Base-by-base conservation (phyloP, 2,797 vertebrate genomes). In the Semaprochilodus insignis region DNA sequence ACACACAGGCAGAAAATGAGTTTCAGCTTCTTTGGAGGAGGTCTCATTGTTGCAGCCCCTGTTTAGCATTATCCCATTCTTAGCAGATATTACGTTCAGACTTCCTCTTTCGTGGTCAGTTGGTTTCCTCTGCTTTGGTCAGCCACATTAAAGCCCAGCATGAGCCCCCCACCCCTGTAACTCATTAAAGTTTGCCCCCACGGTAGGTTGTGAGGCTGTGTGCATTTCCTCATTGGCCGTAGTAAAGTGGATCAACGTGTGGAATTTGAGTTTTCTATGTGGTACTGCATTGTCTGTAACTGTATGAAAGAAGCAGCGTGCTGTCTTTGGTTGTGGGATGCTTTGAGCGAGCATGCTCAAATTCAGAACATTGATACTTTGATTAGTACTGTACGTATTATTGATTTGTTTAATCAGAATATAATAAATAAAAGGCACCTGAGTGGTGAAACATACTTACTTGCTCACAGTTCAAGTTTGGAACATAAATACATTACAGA, bases 61-160 rank as follows among this genome's bases (percentile, higher is more conserved):
- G 27, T 60, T 76, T 72, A 51, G 40, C 31, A 77, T 59, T 51
- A 60, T 40, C 23, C 52, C 44, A 60, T 23, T 71, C 65, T 74
- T 70, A 34, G 40, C 34, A 34, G 57, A 25, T 76, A 74, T 62
- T 74, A 40, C 69, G 78, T 11, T 79, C 71, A 82, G 34, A 74
- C 84, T 80, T 76, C 81, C 73, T 80, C 66, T 63, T 60, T 82
- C 36, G 25, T 71, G 77, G 78, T 79, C 81, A 80, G 36, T 11
- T 71, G 48, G 77, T 63, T 77, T 72, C 77, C 77, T 76, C 59
- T 72, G 57, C 27, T 27, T 54, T 59, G 52, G 48, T 55, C 25
- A 76, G 66, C 77, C 66, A 73, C 84, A 70, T 71, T 71, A 79
- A 79, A 82, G 71, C 62, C 65, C 66, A 40, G 31, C 52, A 52